phyloP scores from a whole-genome alignment of 2,888 invertebrate species.

The Drosophila hamatofila region DNA sequence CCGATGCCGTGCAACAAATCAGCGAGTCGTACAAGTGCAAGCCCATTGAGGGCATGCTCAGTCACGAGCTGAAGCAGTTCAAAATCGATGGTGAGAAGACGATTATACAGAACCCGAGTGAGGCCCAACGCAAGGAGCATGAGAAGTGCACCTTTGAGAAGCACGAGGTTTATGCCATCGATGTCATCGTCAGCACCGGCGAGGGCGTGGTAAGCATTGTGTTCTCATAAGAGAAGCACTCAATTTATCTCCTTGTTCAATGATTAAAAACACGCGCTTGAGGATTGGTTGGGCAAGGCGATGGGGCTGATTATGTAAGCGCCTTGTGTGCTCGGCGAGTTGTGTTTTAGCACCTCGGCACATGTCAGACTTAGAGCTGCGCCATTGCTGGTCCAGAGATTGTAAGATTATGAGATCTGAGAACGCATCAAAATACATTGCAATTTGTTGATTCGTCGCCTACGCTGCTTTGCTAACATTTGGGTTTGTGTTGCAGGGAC shows the following conservation, averaged over 20 bases:
- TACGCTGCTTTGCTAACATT: slow-evolving; percentile 26
- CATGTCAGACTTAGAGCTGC: slow-evolving; percentile 39
- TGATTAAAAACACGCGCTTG: slow-evolving; percentile 85
- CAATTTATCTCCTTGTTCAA: slow-evolving; percentile 62
- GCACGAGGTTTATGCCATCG: slow-evolving; percentile 99
- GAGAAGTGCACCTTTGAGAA: slow-evolving; percentile 98
- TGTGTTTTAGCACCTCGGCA: slow-evolving; percentile 32
- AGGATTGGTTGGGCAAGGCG: slow-evolving; percentile 72
- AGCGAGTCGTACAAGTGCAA: slow-evolving; percentile 97
- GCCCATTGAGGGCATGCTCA: slow-evolving; percentile 98
- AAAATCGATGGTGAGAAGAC: slow-evolving; percentile 99
- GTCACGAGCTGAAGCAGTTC: slow-evolving; percentile 97
- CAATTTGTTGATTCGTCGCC: background rate
- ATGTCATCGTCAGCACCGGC: slow-evolving; percentile 98
- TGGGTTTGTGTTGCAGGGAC: slow-evolving; percentile 87
- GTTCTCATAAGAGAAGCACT: background rate
- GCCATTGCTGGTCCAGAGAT: slow-evolving; percentile 78
- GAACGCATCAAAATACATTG: slow-evolving; percentile 57
- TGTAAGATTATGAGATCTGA: slow-evolving; percentile 86
- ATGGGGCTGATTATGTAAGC: slow-evolving; percentile 44
- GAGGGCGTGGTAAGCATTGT: slow-evolving; percentile 92
- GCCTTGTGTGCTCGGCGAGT: slow-evolving; percentile 43
- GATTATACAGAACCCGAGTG: slow-evolving; percentile 98
- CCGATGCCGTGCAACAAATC: slow-evolving; percentile 96
- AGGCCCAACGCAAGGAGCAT: slow-evolving; percentile 98